Conservation (phyloP, 1,140 invertebrate genomes). For the Leptopilina clavipes region DNA sequence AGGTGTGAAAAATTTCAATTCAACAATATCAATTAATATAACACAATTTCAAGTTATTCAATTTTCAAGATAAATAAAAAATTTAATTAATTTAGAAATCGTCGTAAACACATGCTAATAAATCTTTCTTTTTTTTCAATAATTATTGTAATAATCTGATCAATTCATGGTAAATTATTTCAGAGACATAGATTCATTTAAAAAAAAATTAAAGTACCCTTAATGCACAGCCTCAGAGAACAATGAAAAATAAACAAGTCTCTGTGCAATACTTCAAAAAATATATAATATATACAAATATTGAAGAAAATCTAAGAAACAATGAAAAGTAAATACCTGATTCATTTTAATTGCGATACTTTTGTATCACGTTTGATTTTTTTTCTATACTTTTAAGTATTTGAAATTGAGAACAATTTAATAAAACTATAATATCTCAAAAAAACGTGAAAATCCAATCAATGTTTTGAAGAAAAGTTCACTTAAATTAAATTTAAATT, state of each 20-base stretch:
- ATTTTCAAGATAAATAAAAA: too few relatives aligned
- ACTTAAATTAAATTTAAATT: background rate
- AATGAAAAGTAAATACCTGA: constrained; percentile 15
- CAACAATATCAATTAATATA: background rate
- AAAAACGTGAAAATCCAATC: background rate
- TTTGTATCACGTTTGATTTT: background rate
- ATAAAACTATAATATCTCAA: background rate
- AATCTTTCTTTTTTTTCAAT: background rate
- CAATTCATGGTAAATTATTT: background rate
- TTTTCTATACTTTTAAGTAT: background rate
- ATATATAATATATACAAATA: constrained; percentile 17
- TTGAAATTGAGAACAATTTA: background rate
- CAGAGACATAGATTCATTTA: background rate
- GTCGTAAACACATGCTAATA: background rate
- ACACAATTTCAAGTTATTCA: background rate
- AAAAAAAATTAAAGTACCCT: constrained; percentile 3
- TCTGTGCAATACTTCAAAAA: constrained; percentile 18
- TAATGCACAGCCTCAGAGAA: constrained; percentile 27
- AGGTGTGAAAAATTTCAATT: background rate
- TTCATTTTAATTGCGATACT: background rate
- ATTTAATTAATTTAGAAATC: background rate
- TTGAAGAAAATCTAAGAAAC: constrained; percentile 21
- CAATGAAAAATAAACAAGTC: constrained; percentile 19
- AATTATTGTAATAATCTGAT: background rate
- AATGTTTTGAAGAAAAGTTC: background rate